Evolutionary conservation across 2,888 invertebrate species (phyloP).

Genomic region (Ischnura elegans): DNA sequence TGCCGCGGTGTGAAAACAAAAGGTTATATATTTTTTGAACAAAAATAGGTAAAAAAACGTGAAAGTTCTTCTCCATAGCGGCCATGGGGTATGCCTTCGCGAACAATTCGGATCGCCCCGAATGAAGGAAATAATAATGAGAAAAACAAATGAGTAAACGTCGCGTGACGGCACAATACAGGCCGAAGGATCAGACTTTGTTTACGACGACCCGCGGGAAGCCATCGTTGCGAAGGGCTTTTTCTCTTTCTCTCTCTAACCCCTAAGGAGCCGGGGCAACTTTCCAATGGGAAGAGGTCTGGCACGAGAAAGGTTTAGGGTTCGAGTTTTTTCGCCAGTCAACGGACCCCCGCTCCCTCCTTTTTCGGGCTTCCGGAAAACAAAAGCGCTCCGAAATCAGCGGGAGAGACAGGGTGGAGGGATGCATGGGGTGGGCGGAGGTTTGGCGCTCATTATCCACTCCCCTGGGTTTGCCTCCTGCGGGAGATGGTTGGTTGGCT

Average conservation of each 20-base stretch:
- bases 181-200: neutral
- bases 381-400: neutral
- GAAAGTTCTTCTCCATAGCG: neutral
- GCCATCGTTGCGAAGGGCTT: neutral
- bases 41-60: neutral
- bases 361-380: neutral
- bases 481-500: neutral
- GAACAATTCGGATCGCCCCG: neutral
- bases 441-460: slow-evolving; percentile 16
- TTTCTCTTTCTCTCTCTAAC: too few relatives aligned
- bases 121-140: neutral
- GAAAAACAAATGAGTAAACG: neutral
- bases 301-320: neutral
- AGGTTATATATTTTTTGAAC: too few relatives aligned
- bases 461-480: neutral
- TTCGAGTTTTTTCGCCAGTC: neutral
- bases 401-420: too few relatives aligned
- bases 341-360: neutral
- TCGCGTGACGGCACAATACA: neutral
- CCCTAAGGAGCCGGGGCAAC: neutral
- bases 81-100: neutral
- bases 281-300: neutral
- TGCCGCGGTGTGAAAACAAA: neutral
- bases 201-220: neutral
- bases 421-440: neutral